Conservation (phyloP, 2,113 vertebrate species). For the Muscicapa adusta region DNA sequence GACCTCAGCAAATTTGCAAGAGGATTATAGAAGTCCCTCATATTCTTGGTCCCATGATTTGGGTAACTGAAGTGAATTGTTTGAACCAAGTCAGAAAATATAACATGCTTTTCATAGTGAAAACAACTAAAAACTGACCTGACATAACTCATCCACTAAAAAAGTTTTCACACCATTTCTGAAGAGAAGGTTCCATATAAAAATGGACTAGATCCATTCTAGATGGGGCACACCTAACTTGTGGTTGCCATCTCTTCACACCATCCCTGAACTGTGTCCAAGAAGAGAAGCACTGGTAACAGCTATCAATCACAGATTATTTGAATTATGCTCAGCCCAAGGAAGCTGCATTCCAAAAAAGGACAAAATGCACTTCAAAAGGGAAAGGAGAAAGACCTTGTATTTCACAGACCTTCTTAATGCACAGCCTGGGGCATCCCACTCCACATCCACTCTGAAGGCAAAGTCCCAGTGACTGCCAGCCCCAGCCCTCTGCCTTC, state of each 20-base stretch:
- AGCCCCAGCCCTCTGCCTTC: not conserved
- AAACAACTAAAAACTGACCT: not conserved
- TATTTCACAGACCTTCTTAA: not conserved
- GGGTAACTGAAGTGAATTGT: not conserved
- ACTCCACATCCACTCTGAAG: not conserved
- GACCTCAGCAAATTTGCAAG: not conserved
- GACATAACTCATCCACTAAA: not conserved
- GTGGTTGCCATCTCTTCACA: not conserved
- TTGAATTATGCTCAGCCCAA: not conserved
- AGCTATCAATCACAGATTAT: not conserved
- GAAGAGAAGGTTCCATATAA: not conserved
- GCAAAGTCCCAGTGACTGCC: not conserved
- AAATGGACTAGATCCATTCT: not conserved
- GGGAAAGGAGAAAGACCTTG: not conserved
- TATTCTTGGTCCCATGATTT: not conserved
- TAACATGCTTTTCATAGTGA: not conserved
- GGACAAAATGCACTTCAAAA: not conserved
- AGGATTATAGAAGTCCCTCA: not conserved
- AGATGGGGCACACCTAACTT: not conserved
- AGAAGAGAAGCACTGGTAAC: not conserved
- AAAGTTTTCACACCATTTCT: not conserved
- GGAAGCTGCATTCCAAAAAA: not conserved
- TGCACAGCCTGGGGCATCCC: not conserved
- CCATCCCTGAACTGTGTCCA: not conserved
- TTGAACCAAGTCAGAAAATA: not conserved